Base-by-base conservation (phyloP, 1,140 invertebrate genomes). In the Geopemphigus sp. region DNA sequence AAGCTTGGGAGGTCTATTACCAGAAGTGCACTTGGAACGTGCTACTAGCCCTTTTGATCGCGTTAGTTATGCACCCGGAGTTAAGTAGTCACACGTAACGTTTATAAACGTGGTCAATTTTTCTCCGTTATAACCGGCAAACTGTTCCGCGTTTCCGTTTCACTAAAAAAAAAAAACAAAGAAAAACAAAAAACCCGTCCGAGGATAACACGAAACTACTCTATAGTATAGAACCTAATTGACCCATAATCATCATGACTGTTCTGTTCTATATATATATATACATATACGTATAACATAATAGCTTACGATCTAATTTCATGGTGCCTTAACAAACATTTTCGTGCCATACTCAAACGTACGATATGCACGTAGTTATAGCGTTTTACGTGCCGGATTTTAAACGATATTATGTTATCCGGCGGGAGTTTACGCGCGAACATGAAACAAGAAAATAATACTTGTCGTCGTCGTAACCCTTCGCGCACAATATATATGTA, bases 61-160 rank as follows among this genome's bases (percentile, higher is more conserved):
- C 53, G 57, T 74, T 74, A 74, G 72, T 26, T 74, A 74, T 74
- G 72, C 72, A 74, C 26, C 72, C 45, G 72, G 22, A 17, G 12
- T n/a, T 29, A 39, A n/a, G 26, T 32, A 24, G 57, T n/a, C 54
- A 45, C 26, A 57, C 72, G 8, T 26, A 68, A 22, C 11, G 24
- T 68, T 53, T 70, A 50, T 53, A 19, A 70, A 53, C 6, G 24
- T 1, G 8, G 14, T 70, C 24, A 15, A 14, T 24, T 68, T 64
- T 53, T 29, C 22, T 26, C 15, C 24, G 45, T 50, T 24, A 32
- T 26, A 24, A 50, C 14, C 50, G 22, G 66, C 17, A 2, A 68
- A 68, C n/a, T 47, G 39, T 47, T n/a, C n/a, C 19, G 64, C n/a
- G 39, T 68, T 24, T 47, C 64, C n/a, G n/a, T n/a, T n/a, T 24